phyloP scores from a whole-genome alignment of 1,140 invertebrate species.

The Littorina saxatilis region DNA sequence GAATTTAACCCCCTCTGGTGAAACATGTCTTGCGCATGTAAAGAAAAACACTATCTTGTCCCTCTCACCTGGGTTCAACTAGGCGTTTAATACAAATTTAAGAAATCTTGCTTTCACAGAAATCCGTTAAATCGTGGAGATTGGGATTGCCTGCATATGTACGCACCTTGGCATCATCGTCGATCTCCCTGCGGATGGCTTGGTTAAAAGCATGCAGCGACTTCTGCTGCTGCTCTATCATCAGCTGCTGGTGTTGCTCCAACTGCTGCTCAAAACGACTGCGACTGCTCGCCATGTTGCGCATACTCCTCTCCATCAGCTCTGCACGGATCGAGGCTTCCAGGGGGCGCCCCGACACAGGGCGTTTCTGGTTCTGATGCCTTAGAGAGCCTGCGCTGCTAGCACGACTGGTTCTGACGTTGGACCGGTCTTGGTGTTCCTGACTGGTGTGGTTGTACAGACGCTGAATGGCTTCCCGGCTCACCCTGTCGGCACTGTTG shows the following conservation, averaged over 20 bases:
- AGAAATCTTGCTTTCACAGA: no score
- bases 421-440: conserved; percentile 49
- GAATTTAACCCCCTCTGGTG: no score
- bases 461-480: conserved; percentile 2
- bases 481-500: conserved; percentile 19
- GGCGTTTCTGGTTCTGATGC: conserved; percentile 26
- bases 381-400: conserved; percentile 1
- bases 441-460: conserved; percentile 28
- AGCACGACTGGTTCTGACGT: conserved; percentile 42
- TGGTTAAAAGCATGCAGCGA: conserved; percentile 62
- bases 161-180: conserved; percentile 28
- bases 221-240: conserved; percentile 64
- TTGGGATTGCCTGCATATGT: no score
- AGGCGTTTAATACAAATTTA: no score
- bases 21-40: no score
- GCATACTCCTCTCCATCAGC: conserved; percentile 60
- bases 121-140: no score
- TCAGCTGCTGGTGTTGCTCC: conserved; percentile 61
- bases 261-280: conserved; percentile 71
- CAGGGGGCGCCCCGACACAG: conserved; percentile 22
- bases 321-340: conserved; percentile 44
- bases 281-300: conserved; percentile 60
- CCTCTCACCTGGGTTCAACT: no score
- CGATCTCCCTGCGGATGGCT: conserved; percentile 61
- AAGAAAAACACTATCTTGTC: no score